Evolutionary conservation across 2,888 invertebrate species (phyloP), one percentile per base, ranked within the genome.

Genomic region (Ectobius pallidus): DNA sequence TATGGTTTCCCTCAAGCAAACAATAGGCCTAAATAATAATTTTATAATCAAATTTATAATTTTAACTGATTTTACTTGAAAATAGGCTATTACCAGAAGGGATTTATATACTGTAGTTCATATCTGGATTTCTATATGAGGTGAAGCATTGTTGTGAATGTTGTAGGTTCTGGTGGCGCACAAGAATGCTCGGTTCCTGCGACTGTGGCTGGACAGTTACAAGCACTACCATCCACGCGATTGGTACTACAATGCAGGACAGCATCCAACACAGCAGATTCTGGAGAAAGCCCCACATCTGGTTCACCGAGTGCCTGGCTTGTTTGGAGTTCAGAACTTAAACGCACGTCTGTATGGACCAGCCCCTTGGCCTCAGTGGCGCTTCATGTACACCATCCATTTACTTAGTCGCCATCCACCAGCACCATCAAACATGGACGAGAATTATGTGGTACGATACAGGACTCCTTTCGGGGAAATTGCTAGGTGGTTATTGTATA

Each of bases 201-300:
- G 75, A 62, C 72, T 79, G 1, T 83, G 83, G 82, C 75, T 81
- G 42, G 77, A 80, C 20, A 80, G 82, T 18, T 83, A 83, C 75
- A 77, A 76, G 49, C 74, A 76, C 16, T 83, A 83, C 75, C 77
- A 77, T 46, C 80, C 81, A n/a, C 68, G 77, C 49, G 76, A 77
- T 39, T 81, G 82, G 81, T 84, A 84, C 75, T 83, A 82, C 75
- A 84, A 84, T 78, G 83, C 83, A 11, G 84, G 83, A 4, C 80
- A 83, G 68, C 77, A 79, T 30, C 83, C 84, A 1, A 82, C 83
- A 0, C 76, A 80, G 70, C 77, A 77, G 58, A 79, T 84, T 42
- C 77, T 84, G 7, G 74, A 77, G 70, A 76, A 77, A 25, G 74
- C 77, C 20, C 83, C 83, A 3, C 71, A 79, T 22, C 76, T 83